These are phyloP conservation scores for Otis tarda DNA, from an alignment of 2,113 vertebrate genomes.

Conservation along the genomic window DNA sequence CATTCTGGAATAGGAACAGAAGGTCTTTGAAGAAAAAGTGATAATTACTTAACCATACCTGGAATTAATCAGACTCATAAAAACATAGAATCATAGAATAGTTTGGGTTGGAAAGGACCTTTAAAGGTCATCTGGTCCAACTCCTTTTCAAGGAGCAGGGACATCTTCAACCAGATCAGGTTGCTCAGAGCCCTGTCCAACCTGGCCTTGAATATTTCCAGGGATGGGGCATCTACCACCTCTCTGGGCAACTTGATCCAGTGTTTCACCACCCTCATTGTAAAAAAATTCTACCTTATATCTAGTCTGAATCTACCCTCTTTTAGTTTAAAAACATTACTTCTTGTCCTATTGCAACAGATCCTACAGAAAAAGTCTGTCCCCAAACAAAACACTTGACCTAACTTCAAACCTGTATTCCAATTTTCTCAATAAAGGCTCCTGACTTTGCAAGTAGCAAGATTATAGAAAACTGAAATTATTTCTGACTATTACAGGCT, in stretches of 20 bases:
- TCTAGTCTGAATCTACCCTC: background rate
- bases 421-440: background rate
- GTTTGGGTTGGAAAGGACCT: background rate
- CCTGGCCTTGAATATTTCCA: background rate
- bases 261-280: background rate
- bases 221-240: no score
- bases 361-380: background rate
- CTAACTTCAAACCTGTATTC: background rate
- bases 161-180: background rate
- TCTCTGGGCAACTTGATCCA: background rate
- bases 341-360: background rate
- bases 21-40: background rate
- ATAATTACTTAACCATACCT: background rate
- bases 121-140: background rate
- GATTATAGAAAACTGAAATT: background rate
- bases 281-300: background rate
- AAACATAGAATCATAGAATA: background rate
- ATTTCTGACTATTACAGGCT: background rate
- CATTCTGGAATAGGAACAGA: background rate
- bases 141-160: rapidly evolving
- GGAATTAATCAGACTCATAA: background rate
- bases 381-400: background rate
- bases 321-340: background rate
- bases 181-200: background rate
- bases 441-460: background rate